Evolutionary conservation across 2,888 invertebrate genomes (phyloP), one percentile per base, ranked within the genome.

Genomic region (Alloplasta piceator): DNA sequence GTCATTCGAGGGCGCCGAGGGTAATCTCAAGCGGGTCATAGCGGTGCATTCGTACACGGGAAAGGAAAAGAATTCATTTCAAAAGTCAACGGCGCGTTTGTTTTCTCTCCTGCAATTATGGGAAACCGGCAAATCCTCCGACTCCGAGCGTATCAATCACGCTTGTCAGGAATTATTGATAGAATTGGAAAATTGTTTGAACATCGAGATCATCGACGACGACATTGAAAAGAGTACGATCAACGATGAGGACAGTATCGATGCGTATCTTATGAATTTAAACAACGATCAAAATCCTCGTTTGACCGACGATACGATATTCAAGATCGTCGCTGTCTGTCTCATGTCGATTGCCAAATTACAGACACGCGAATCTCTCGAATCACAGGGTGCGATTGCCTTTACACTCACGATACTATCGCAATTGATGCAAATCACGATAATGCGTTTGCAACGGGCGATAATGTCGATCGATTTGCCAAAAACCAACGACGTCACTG

Each of bases 1-100:
- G 87, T 95, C 96, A 48, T 98, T 98, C 93, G 98, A 98, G 88
- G 97, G 98, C 55, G 98, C 98, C 14, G 95, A 96, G 88, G 97
- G 96, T 58, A 98, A 98, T 92, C 93, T 98, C 61, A 94, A 94
- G 72, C 95, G 96, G 88, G 89, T 94, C 56, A 92, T 95, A 86
- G 93, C 93, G 79, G 93, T 88, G 36, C 87, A 92, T 64, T 89
- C 89, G 1, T 85, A 85, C 58, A 89, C 83, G 66, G 88, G 89
- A 0, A 89, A 89, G 72, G 91, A 92, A 67, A 89, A 90, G 74
- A 82, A 81, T 78, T 67, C 85, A 4, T 86, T 87, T 1, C 88
- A 91, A 50, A 86, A 87, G 12, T 92, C 92, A 52, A 80, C 90
- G 16, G 88, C 90, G 6, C 86, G 89, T 84, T 84, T 92, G 39